These are phyloP conservation scores for Malurus elegans DNA, from an alignment of 2,113 vertebrate genomes.

Conservation along the genomic window DNA sequence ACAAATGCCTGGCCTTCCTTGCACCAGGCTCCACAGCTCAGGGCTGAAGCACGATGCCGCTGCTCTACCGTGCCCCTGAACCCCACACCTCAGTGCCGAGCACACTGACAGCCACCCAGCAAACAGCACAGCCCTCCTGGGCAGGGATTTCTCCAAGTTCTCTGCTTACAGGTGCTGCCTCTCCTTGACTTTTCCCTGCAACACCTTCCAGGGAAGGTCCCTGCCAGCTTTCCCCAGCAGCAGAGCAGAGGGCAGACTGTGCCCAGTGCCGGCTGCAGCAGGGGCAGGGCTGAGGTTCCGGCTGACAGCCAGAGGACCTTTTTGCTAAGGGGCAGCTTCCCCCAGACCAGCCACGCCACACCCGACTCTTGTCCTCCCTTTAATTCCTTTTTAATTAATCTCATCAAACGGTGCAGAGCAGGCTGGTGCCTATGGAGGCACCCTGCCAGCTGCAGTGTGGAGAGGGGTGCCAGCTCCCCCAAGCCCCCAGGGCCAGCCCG, in stretches of 20 bases:
- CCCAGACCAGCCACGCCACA: fast-evolving
- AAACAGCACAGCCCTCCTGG: background rate
- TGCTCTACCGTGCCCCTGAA: background rate
- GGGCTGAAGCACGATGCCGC: fast-evolving
- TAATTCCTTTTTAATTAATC: background rate
- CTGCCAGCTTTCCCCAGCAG: background rate
- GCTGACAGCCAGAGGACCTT: background rate
- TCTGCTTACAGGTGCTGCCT: background rate
- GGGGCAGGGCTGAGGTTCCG: background rate
- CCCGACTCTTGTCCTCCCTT: background rate
- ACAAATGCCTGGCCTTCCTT: fast-evolving
- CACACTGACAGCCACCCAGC: background rate
- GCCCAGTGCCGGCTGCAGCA: fast-evolving
- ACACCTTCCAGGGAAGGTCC: background rate
- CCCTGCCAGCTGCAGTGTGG: background rate
- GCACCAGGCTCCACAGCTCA: fast-evolving
- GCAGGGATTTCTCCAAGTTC: no score
- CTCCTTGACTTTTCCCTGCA: background rate
- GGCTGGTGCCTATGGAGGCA: background rate
- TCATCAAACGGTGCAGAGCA: background rate
- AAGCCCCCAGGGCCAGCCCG: background rate
- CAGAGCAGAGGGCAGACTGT: background rate
- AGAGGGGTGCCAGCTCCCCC: background rate
- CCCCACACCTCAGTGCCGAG: fast-evolving
- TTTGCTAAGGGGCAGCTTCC: background rate